Base-by-base conservation (phyloP, 2,797 vertebrate species). In the Acanthis flammea region DNA sequence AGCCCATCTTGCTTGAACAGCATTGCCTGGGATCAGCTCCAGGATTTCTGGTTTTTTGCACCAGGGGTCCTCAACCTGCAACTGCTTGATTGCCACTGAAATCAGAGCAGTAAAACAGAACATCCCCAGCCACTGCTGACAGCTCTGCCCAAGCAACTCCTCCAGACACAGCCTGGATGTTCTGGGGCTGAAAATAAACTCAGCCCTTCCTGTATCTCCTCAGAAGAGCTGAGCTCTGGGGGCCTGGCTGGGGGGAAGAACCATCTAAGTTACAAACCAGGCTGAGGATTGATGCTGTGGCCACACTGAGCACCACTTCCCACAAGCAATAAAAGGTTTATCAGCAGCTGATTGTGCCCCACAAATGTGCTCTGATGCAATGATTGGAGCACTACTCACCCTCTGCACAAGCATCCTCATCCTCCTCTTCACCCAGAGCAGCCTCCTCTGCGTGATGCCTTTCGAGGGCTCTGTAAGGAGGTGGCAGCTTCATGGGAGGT, bases 401-500 rank as follows among this genome's bases (percentile, higher is more conserved):
- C 68, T 97, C 94, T 19, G 94, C 84, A 88, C 71, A 92, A 66
- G 89, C 68, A 75, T 75, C 74, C 62, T 96, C 92, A 48, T 94
- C 94, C 87, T 95, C 94, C 57, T 95, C 95, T 70, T 95, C 95
- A 41, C 95, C 95, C 60, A 94, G 82, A 5, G 88, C 92, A 19
- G 80, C 88, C n/a, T 96, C 97, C 17, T 92, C 93, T 15, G 88
- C 13, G 0, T 13, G 78, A 5, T 35, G 85, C 42, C 63, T 95
- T n/a, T 85, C 86, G 16, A 88, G 88, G 5, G 91, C 95, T 96
- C 71, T 96, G 23, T 98, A 98, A 39, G 98, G 98, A 71, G 98
- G 98, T 5, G 98, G 98, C 70, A 98, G 74, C 77, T 98, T 98
- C 98, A 98, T 97, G 3, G 98, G 98, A 84, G 98, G 98, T 2